Percentiles rank a stretch among this genome's conserved stretches.
These are phyloP conservation scores for Athetis lepigone DNA, from an alignment of 2,888 invertebrate species.

Conservation along the genomic window DNA sequence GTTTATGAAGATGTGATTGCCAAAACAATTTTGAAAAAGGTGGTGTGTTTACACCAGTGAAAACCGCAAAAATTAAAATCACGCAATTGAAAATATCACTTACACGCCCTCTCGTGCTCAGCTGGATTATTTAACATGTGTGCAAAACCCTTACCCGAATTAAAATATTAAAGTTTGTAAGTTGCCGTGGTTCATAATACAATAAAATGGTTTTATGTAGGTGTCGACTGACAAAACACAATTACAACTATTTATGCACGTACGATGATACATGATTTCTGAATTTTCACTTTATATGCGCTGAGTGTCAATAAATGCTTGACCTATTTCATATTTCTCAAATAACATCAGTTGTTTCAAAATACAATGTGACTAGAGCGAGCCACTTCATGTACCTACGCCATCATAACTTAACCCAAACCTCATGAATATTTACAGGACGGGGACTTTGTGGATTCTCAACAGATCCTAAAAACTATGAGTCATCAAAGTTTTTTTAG, in stretches of 20 bases:
- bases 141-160: slow-evolving; percentile 1
- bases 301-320: not conserved
- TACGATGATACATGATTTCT: not conserved
- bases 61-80: not conserved
- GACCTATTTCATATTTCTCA: not conserved
- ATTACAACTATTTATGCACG: not conserved
- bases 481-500: not conserved
- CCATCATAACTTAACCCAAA: slow-evolving; percentile 16
- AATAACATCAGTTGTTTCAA: not conserved
- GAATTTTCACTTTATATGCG: not conserved
- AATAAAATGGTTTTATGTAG: slow-evolving; percentile 20
- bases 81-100: slow-evolving; percentile 6
- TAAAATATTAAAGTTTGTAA: slow-evolving; percentile 1
- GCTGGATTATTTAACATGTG: not conserved
- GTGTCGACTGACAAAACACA: not conserved
- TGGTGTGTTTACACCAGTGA: not conserved
- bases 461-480: too few species aligned
- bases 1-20: not conserved
- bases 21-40: not conserved
- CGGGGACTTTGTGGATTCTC: not conserved
- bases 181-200: not conserved
- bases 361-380: slow-evolving; percentile 1
- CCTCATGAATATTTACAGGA: not conserved
- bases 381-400: slow-evolving; percentile 1
- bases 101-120: not conserved